Conservation (phyloP, 2,888 invertebrate genomes). For the Thysanoteuthis rhombus region DNA sequence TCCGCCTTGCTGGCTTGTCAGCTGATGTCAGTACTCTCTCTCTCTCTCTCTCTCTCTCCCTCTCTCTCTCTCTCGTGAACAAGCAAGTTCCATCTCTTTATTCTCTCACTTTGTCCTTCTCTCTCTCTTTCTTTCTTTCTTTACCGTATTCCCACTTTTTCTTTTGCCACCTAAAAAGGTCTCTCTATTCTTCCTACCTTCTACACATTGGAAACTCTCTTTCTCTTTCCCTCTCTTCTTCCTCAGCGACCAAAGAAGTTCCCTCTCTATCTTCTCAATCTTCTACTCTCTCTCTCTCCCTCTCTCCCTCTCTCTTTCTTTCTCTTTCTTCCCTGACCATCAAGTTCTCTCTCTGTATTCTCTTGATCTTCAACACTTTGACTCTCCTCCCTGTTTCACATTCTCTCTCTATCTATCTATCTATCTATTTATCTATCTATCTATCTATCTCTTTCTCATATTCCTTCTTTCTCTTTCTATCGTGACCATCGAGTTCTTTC, state of each 20-base stretch:
- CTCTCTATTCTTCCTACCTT: background rate
- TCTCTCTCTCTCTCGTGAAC: background rate
- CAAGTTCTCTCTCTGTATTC: background rate
- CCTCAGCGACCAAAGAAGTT: too few relatives aligned
- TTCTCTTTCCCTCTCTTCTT: background rate
- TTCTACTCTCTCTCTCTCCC: background rate
- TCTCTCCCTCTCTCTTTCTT: background rate
- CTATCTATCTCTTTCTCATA: background rate
- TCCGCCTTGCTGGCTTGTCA: constrained; percentile 12
- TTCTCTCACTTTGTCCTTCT: fast-evolving
- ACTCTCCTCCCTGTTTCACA: background rate
- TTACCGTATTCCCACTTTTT: background rate
- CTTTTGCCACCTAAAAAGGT: background rate
- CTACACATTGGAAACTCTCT: background rate
- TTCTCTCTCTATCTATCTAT: background rate
- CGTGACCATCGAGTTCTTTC: too few relatives aligned
- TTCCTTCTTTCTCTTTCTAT: background rate
- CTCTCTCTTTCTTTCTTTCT: background rate
- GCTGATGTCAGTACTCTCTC: background rate
- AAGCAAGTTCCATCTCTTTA: background rate
- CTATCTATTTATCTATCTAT: background rate
- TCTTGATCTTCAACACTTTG: background rate
- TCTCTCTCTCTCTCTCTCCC: background rate
- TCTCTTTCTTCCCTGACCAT: background rate
- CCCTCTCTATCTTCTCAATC: background rate